Conservation (phyloP, 2,888 invertebrate species). For the Sisyra nigra region DNA sequence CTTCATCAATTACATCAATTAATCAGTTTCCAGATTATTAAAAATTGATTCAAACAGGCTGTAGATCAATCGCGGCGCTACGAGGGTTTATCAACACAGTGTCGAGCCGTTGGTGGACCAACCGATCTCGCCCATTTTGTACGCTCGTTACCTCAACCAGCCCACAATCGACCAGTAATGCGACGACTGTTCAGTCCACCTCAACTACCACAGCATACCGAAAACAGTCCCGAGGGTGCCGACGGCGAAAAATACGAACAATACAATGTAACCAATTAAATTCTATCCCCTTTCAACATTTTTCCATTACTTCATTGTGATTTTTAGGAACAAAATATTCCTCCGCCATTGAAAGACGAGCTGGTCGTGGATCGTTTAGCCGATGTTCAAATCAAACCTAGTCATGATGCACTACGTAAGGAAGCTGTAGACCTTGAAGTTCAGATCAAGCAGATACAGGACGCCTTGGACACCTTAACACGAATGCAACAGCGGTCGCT, state of each 20-base stretch:
- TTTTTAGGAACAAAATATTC: constrained; percentile 41
- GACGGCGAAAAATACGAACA: constrained; percentile 19
- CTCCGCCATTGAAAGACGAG: constrained; percentile 66
- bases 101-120: constrained; percentile 55
- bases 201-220: constrained; percentile 38
- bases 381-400: constrained; percentile 51
- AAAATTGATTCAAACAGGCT: constrained; percentile 35
- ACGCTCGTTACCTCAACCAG: constrained; percentile 41
- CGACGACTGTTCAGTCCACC: constrained; percentile 46
- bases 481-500: constrained; percentile 63
- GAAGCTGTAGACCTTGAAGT: constrained; percentile 71
- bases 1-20: too few species aligned
- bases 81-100: constrained; percentile 61
- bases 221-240: constrained; percentile 23
- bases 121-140: constrained; percentile 66
- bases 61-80: constrained; percentile 72
- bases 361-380: constrained; percentile 65
- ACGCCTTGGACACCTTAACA: constrained; percentile 65
- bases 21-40: too few species aligned
- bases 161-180: constrained; percentile 29
- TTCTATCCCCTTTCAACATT: background rate
- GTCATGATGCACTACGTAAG: constrained; percentile 62
- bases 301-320: too few species aligned
- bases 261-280: constrained; percentile 28
- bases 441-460: constrained; percentile 78